phyloP scores from a whole-genome alignment of 2,797 vertebrate species.

The Anguilla pacifica region DNA sequence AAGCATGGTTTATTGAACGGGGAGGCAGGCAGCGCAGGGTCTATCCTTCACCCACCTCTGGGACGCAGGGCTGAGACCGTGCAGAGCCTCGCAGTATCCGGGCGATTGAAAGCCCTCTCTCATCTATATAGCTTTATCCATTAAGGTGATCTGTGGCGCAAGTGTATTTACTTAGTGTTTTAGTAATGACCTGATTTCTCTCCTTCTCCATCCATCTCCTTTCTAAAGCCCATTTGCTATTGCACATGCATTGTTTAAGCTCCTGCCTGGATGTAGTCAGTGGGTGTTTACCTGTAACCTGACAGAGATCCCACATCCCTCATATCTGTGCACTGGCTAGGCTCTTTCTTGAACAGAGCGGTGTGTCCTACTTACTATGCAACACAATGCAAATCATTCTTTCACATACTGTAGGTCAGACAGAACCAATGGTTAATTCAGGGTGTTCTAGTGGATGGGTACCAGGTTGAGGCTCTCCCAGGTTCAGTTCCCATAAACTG shows the following conservation, averaged over 20 bases:
- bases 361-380: constrained; percentile 55
- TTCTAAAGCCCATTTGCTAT: background rate
- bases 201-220: background rate
- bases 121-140: background rate
- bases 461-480: no score
- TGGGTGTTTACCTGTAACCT: background rate
- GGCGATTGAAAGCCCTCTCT: background rate
- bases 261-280: background rate
- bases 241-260: background rate
- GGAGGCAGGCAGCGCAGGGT: constrained; percentile 43
- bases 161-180: background rate
- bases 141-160: background rate
- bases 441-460: background rate
- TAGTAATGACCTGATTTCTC: background rate
- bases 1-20: constrained; percentile 70
- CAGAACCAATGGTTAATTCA: constrained; percentile 61
- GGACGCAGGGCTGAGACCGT: constrained; percentile 2
- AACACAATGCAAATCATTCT: constrained; percentile 70
- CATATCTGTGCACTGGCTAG: background rate
- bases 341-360: constrained; percentile 32
- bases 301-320: background rate
- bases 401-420: constrained; percentile 65
- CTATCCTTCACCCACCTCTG: background rate
- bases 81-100: background rate
- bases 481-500: background rate